These are phyloP conservation scores for Conchocele bisecta DNA, from an alignment of 2,888 invertebrate genomes.

Conservation along the genomic window DNA sequence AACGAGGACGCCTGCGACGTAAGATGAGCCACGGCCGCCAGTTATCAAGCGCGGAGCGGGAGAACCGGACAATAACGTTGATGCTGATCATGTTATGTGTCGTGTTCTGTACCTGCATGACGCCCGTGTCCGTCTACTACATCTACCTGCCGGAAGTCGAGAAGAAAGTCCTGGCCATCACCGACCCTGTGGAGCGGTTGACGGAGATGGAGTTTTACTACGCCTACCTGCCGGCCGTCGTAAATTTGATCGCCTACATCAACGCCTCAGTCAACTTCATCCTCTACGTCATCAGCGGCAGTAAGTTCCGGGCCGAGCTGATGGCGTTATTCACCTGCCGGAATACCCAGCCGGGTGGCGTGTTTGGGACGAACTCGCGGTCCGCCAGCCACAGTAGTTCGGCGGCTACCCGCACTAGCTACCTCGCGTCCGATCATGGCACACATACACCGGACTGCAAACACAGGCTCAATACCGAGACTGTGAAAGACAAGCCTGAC, in stretches of 20 bases:
- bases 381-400: too few relatives aligned
- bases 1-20: too few relatives aligned
- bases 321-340: conserved; percentile 47
- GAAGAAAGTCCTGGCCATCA: conserved; percentile 7
- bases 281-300: conserved; percentile 68
- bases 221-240: conserved; percentile 50
- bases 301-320: conserved; percentile 66
- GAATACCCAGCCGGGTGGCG: conserved; percentile 12
- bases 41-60: background rate
- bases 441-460: too few relatives aligned
- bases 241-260: conserved; percentile 63
- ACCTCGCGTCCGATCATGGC: too few relatives aligned
- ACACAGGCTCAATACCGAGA: too few relatives aligned
- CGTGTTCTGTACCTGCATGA: conserved; percentile 59
- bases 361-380: too few relatives aligned
- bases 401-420: too few relatives aligned
- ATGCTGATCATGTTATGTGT: conserved; percentile 59
- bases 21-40: too few relatives aligned
- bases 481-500: too few relatives aligned
- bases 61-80: conserved; percentile 19
- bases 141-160: conserved; percentile 23
- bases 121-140: conserved; percentile 51
- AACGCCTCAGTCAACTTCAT: conserved; percentile 69
- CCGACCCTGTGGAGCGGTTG: conserved; percentile 15
- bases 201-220: conserved; percentile 14